Evolutionary conservation across 2,113 vertebrate species (phyloP).

Genomic region (Brachionichthys hirsutus): DNA sequence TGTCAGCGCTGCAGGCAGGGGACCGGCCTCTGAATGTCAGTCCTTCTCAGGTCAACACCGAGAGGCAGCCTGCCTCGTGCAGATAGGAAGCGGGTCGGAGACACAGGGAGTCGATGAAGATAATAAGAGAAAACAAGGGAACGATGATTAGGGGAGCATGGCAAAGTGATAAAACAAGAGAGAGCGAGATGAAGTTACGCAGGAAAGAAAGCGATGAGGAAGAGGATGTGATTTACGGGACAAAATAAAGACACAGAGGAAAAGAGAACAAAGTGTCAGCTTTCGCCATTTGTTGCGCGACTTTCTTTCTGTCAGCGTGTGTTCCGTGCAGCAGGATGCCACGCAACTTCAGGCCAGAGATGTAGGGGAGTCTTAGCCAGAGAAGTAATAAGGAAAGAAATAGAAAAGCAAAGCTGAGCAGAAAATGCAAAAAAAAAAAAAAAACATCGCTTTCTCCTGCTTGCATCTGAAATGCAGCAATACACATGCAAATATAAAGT

Average conservation of each 20-base stretch:
- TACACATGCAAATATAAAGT: constrained; percentile 19
- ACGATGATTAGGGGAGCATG: constrained; percentile 62
- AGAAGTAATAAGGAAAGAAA: constrained; percentile 28
- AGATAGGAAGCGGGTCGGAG: constrained; percentile 38
- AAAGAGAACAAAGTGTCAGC: constrained; percentile 42
- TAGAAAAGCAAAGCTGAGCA: constrained; percentile 13
- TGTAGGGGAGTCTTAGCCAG: constrained; percentile 33
- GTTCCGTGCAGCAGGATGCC: constrained; percentile 57
- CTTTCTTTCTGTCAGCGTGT: constrained; percentile 49
- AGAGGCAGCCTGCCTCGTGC: constrained; percentile 55
- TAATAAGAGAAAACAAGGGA: constrained; percentile 53
- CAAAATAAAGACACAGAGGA: constrained; percentile 33
- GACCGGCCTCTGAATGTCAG: constrained; percentile 79
- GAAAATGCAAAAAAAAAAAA: not conserved
- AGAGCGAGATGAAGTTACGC: constrained; percentile 18
- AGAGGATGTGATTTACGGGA: constrained; percentile 13
- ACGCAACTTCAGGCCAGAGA: constrained; percentile 54
- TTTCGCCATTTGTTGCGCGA: constrained; percentile 35
- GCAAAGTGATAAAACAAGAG: constrained; percentile 46
- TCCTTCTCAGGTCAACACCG: constrained; percentile 75
- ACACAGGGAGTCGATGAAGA: constrained; percentile 48
- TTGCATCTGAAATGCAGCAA: constrained; percentile 29
- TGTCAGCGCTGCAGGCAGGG: constrained; percentile 79
- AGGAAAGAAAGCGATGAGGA: constrained; percentile 26
- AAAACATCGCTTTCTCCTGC: constrained; percentile 16